Base-by-base conservation (phyloP, 2,888 invertebrate species). In the Blastobasis lacticolella region DNA sequence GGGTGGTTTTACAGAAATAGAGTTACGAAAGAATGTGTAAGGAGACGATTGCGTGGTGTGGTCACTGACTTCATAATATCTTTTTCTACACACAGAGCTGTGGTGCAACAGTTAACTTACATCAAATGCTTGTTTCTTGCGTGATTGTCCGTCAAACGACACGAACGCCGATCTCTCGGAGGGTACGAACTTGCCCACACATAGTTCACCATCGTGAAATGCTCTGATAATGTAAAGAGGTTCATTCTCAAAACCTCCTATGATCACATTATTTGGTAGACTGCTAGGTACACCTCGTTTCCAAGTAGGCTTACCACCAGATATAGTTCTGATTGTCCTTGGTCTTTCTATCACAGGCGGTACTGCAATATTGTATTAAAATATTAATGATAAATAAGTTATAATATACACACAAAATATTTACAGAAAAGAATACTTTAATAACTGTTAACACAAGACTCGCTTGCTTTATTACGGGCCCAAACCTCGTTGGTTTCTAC, bases 181-280 rank as follows among this genome's bases (percentile, higher is more conserved):
- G 23, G 92, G 90, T 50, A 92, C 84, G 56, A 93, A 87, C 78
- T 95, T 95, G 38, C 95, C 95, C 53, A 95, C 94, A 63, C 94
- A 90, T n/a, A 94, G 72, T 37, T 91, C 93, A 42, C 92, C 91
- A 61, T 91, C 91, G 69, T 93, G 93, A 41, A 80, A 75, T 5
- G 93, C 92, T 60, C 95, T 88, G 36, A 92, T 91, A 6, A 94
- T 90, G 65, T 89, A 93, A 36, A 92, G 67, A 2, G 89, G 84
- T 63, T 91, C 92, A 53, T 87, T 84, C 66, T 92, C 92, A 62
- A 88, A 89, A 23, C 91, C 91, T 45, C 91, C 93, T 50, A 92
- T 91, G 49, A 94, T 81, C 5, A 94, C 93, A 60, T 90, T 90
- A 9, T 90, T 88, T 38, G 95, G 94, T 49, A 95, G 81, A 61